Base-by-base conservation (phyloP, 2,797 vertebrate genomes). In the Fratercula arctica region DNA sequence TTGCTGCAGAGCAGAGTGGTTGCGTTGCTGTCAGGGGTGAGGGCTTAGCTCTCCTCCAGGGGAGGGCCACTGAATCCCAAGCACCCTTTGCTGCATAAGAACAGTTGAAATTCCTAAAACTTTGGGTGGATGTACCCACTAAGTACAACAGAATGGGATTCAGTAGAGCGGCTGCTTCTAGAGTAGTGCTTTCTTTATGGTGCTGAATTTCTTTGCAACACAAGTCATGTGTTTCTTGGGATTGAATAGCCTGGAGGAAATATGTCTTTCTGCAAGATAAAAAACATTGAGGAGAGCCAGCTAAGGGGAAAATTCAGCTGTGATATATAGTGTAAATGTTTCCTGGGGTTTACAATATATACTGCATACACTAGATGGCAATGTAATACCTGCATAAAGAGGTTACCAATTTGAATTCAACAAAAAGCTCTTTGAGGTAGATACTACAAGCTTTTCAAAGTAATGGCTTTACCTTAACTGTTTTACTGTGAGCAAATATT, bases 291-390 rank as follows among this genome's bases (percentile, higher is more conserved):
- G 45, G 18, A 75, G 50, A 45, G 25, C 7, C 23, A 77, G 7
- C 24, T 56, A 51, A 74, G 17, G 21, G 29, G n/a, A 13, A 72
- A 85, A 77, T 28, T 64, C 21, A 50, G 4, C 13, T 54, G 37
- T 5, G 53, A 39, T 60, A 26, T 9, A 15, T 1, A 3, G 20
- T 50, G 33, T 5, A 28, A 35, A 18, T 9, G 3, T 53, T 80
- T 45, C 46, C 33, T 0, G 5, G 57, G 9, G 13, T 46, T 76
- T 79, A 88, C 84, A 72, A 10, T 83, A 80, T 53, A 12, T 33
- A 14, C 14, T 57, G 3, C 4, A 3, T 72, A 73, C 98, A 95
- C 96, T 93, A 98, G 98, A 95, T 97, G 98, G 95, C 97, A 97
- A 91, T 92, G 46, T 78, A 96, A 87, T 25, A 95, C 85, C 54